These are phyloP conservation scores for Emys orbicularis DNA, from an alignment of 2,797 vertebrate genomes.

Conservation along the genomic window DNA sequence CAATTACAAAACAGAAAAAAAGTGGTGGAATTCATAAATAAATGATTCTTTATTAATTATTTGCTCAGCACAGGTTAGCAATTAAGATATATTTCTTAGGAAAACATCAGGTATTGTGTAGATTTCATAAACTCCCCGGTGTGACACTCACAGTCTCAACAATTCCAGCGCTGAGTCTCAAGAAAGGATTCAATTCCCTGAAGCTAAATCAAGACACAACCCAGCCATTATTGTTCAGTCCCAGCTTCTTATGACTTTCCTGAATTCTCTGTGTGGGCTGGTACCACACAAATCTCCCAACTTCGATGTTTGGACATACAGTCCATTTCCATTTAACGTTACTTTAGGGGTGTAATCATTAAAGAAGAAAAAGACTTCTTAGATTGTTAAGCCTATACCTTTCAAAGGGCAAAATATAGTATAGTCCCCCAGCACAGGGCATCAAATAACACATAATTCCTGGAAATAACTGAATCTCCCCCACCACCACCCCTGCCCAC, in stretches of 20 bases:
- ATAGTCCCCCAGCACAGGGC: neutral
- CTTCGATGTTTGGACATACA: neutral
- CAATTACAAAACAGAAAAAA: neutral
- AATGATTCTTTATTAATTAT: neutral
- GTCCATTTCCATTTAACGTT: neutral
- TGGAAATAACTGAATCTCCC: neutral
- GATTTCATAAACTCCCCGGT: neutral
- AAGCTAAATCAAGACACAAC: neutral
- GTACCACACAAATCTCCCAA: neutral
- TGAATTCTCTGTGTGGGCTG: neutral
- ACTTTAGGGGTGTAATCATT: neutral
- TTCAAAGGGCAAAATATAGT: neutral
- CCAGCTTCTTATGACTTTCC: neutral
- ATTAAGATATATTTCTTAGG: neutral
- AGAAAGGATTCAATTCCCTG: neutral
- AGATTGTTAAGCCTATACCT: accelerated
- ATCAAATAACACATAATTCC: neutral
- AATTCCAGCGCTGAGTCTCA: neutral
- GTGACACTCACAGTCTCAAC: neutral
- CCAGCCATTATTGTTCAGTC: neutral
- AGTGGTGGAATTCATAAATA: neutral
- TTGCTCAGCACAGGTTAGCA: neutral
- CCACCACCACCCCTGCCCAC: no score
- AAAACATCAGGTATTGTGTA: neutral
- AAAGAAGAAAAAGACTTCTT: neutral